These are phyloP conservation scores for Torymus tubicola DNA, from an alignment of 2,888 invertebrate genomes.

Conservation along the genomic window DNA sequence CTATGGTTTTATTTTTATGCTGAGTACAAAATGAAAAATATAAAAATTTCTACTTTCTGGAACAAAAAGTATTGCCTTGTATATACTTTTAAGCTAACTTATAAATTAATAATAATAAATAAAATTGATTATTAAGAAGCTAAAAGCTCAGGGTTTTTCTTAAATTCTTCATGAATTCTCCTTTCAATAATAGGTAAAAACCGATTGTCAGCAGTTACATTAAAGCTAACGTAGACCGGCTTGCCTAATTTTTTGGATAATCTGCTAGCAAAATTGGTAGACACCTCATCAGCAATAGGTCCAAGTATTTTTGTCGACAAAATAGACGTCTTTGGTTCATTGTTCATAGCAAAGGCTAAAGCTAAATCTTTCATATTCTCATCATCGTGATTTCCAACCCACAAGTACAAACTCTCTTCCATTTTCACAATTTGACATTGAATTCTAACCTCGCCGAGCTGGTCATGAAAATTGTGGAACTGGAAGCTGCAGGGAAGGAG, in stretches of 20 bases:
- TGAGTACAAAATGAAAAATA: conserved; percentile 43
- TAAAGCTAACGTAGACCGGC: conserved; percentile 75
- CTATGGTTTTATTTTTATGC: conserved; percentile 44
- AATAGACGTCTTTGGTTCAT: conserved; percentile 62
- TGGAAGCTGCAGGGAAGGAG: conserved; percentile 67
- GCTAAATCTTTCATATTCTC: conserved; percentile 71
- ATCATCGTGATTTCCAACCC: conserved; percentile 71
- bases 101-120: conserved; percentile 18
- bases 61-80: conserved; percentile 27
- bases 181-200: conserved; percentile 69
- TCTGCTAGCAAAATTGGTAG: conserved; percentile 71
- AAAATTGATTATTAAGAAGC: conserved; percentile 17
- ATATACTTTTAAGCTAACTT: conserved; percentile 11
- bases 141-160: conserved; percentile 66
- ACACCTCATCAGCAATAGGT: conserved; percentile 66
- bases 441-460: conserved; percentile 67
- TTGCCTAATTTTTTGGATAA: conserved; percentile 72
- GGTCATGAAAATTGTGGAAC: conserved; percentile 67
- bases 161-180: conserved; percentile 71
- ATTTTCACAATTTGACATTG: conserved; percentile 72
- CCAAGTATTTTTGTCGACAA: conserved; percentile 73
- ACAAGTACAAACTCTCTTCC: conserved; percentile 73
- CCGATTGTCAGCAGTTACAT: conserved; percentile 68
- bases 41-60: conserved; percentile 38
- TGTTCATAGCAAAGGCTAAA: conserved; percentile 68